Conservation (phyloP, 2,113 vertebrate genomes). For the Recurvirostra avosetta region DNA sequence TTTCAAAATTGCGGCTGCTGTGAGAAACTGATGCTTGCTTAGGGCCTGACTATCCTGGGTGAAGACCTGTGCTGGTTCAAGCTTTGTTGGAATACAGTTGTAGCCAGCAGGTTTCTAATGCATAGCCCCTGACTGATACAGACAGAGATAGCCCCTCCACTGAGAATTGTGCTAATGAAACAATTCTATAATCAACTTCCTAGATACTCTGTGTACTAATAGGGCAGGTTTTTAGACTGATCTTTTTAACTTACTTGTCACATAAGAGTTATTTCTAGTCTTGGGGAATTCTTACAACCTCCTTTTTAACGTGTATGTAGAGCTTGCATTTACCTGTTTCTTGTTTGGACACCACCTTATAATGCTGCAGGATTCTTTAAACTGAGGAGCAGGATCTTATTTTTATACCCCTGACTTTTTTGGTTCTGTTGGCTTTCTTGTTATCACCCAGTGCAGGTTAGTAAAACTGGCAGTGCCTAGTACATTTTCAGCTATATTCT, state of each 20-base stretch:
- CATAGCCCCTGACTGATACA: background rate
- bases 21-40: conserved; percentile 19
- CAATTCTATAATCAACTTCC: background rate
- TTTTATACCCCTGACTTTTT: conserved; percentile 18
- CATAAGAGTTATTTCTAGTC: background rate
- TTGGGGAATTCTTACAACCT: background rate
- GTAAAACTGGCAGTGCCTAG: conserved; percentile 9
- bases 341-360: conserved; percentile 24
- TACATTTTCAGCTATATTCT: conserved; percentile 36
- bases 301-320: background rate
- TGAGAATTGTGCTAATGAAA: conserved; percentile 27
- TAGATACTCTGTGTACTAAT: background rate
- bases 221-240: background rate
- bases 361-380: background rate
- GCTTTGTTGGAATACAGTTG: conserved; percentile 19
- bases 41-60: background rate
- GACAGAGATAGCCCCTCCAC: background rate
- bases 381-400: background rate
- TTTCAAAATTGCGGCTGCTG: conserved; percentile 23
- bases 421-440: conserved; percentile 38
- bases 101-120: conserved; percentile 18
- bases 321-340: conserved; percentile 5
- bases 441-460: background rate
- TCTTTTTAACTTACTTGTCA: conserved; percentile 1
- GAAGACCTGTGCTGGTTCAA: background rate